Evolutionary conservation across 2,113 vertebrate genomes (phyloP).

Genomic region (Rhipidura dahli): DNA sequence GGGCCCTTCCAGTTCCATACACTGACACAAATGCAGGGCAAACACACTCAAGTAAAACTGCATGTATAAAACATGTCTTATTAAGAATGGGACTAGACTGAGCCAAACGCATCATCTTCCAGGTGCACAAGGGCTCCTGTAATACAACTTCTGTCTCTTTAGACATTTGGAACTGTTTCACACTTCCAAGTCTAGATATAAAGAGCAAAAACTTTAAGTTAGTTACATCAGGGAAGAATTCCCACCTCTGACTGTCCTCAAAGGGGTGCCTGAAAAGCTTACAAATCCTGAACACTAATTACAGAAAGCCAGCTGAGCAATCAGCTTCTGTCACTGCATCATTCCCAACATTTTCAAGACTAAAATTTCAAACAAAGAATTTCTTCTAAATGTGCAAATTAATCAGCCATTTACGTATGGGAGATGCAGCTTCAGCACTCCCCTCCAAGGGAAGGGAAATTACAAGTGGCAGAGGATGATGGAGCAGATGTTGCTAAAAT

Average conservation of each 20-base stretch:
- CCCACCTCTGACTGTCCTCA: background rate
- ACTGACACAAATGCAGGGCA: background rate
- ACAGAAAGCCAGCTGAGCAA: background rate
- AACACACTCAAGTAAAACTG: background rate
- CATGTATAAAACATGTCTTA: background rate
- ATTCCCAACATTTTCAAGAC: background rate
- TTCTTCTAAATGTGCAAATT: background rate
- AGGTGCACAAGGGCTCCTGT: background rate
- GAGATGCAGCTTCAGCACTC: background rate
- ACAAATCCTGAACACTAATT: background rate
- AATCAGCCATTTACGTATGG: background rate
- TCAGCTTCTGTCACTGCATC: background rate
- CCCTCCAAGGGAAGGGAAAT: background rate
- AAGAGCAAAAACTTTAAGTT: background rate
- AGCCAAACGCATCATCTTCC: background rate
- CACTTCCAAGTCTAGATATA: background rate
- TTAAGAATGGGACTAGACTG: background rate
- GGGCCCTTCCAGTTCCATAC: background rate
- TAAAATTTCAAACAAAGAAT: background rate
- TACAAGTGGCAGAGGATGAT: too few species aligned
- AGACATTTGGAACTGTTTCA: background rate
- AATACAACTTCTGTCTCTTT: background rate
- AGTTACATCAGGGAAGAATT: background rate
- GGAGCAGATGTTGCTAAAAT: background rate
- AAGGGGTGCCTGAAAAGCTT: background rate